Evolutionary conservation across 1,140 invertebrate species (phyloP), one percentile per base, ranked within the genome.

Genomic region (Monochamus saltuarius): DNA sequence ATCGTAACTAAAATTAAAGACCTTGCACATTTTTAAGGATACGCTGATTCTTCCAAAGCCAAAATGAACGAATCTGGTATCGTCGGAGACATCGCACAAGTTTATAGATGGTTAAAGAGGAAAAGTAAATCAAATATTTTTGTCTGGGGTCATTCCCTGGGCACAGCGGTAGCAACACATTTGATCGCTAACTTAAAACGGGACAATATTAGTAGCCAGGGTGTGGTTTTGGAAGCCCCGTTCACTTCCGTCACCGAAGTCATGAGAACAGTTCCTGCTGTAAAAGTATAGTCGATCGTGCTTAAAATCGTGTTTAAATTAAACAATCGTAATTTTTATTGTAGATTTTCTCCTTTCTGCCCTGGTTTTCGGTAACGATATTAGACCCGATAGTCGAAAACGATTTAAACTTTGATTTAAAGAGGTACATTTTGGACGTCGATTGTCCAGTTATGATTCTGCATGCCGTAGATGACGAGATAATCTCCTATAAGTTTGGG

Each of bases 91-190:
- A 87, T 87, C 1, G 79, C 87, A 59, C 82, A 82, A 63, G 82
- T 95, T 3, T 91, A 92, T 71, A 82, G 87, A 56, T 97, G 93
- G 88, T 75, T 94, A 80, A 67, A 81, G 71, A 79, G 75, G 83
- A 38, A 78, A 77, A 75, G 81, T 54, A 75, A 80, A 45, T 73
- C 85, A 50, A 79, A 81, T 40, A 78, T 96, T 52, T 88, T 88
- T 71, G 81, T 96, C 1, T 96, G 93, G 93, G 94, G 93, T 14
- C 93, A 96, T 79, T 95, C 92, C 2, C 79, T 96, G 55, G 92
- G 90, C 34, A 81, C 79, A 38, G 88, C 87, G 35, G 84, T 90
- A 1, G 84, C 85, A 1, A 81, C 82, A 4, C 85, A 88, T 71
- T 74, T 84, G 11, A 74, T 86, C 29, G 77, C 81, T 71, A 82